phyloP scores from a whole-genome alignment of 1,140 invertebrate species.

The Cardiocondyla obscurior region DNA sequence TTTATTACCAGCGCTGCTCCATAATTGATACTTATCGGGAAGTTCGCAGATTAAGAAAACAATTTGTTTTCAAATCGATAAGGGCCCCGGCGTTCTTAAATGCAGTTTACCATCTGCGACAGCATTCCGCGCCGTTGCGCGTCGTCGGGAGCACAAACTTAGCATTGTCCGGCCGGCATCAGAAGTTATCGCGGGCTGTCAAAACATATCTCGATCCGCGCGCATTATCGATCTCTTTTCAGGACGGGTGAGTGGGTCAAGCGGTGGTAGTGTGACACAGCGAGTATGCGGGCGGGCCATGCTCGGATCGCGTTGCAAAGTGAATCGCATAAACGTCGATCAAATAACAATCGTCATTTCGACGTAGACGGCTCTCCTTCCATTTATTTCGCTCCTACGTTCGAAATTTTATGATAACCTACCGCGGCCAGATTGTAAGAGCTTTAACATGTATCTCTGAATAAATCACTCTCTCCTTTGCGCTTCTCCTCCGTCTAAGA shows the following conservation, averaged over 20 bases:
- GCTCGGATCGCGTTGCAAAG: conserved; percentile 34
- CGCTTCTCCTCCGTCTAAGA: neutral
- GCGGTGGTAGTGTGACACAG: conserved; percentile 36
- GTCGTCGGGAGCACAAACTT: conserved; percentile 35
- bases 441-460: neutral
- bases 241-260: conserved; percentile 47
- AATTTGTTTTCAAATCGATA: conserved; percentile 15
- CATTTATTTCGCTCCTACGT: neutral
- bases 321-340: conserved; percentile 20
- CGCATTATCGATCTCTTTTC: conserved; percentile 64
- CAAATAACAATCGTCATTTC: conserved; percentile 10
- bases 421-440: neutral
- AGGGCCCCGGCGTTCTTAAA: neutral
- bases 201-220: conserved; percentile 58
- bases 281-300: conserved; percentile 40
- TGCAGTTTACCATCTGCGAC: conserved; percentile 15
- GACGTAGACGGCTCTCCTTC: neutral
- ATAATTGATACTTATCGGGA: conserved; percentile 2
- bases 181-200: conserved; percentile 70
- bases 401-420: neutral
- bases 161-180: conserved; percentile 52
- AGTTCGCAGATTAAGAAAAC: neutral
- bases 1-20: neutral
- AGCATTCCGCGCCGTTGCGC: neutral
- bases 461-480: neutral